Evolutionary conservation across 2,888 invertebrate species (phyloP).

Genomic region (Cloeon dipterum): DNA sequence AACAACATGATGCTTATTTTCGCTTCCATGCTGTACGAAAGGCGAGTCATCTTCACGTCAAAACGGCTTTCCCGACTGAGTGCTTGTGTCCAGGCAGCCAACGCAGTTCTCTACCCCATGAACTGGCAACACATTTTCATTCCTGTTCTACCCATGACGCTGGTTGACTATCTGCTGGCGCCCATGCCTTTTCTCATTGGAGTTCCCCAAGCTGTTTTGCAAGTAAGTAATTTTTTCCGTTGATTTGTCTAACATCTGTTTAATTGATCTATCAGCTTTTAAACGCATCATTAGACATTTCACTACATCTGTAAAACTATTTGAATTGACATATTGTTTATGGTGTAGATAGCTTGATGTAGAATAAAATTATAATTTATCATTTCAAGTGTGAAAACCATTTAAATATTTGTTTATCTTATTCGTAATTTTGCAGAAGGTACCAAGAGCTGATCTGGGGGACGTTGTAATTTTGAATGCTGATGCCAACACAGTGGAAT

Average conservation of each 20-base stretch:
- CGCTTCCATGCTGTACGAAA: constrained; percentile 84
- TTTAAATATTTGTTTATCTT: neutral
- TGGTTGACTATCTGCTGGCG: constrained; percentile 76
- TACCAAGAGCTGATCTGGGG: constrained; percentile 62
- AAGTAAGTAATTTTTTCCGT: constrained; percentile 25
- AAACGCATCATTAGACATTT: no score
- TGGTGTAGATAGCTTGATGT: no score
- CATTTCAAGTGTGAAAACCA: no score
- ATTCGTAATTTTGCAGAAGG: constrained; percentile 28
- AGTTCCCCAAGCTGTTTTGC: constrained; percentile 64
- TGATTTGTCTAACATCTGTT: neutral
- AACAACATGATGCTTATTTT: constrained; percentile 90
- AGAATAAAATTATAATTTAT: no score
- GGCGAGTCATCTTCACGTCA: constrained; percentile 82
- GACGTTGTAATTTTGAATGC: constrained; percentile 89
- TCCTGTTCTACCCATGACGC: constrained; percentile 71
- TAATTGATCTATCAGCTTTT: no score
- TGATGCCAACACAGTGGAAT: constrained; percentile 64
- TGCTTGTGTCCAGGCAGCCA: constrained; percentile 84
- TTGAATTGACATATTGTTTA: no score
- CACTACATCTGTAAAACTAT: no score
- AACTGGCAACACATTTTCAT: constrained; percentile 98
- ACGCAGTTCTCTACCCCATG: constrained; percentile 90
- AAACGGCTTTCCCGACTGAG: constrained; percentile 71
- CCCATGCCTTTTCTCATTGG: constrained; percentile 98